phyloP scores from a whole-genome alignment of 2,797 vertebrate species.

The Molothrus ater region DNA sequence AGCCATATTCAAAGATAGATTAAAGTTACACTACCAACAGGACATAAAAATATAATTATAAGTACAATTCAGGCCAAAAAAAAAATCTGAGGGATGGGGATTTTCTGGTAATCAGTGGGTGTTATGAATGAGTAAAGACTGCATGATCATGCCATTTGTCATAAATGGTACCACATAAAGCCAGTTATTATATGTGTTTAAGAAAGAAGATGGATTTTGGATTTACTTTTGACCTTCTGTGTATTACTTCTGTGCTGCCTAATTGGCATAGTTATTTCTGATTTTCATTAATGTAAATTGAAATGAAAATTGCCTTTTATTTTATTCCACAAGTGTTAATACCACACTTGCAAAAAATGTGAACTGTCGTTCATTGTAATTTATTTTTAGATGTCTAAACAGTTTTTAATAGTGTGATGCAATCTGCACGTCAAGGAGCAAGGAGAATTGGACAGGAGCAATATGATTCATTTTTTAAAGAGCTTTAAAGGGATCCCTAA shows the following conservation, averaged over 20 bases:
- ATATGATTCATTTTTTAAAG: constrained; percentile 43
- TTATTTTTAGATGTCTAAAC: constrained; percentile 44
- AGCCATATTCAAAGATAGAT: constrained; percentile 22
- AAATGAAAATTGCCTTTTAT: neutral
- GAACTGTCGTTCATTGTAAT: constrained; percentile 36
- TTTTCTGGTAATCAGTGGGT: constrained; percentile 68
- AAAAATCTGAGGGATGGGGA: constrained; percentile 55
- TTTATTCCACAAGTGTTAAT: constrained; percentile 5
- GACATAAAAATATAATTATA: constrained; percentile 55
- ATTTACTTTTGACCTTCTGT: constrained; percentile 31
- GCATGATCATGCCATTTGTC: constrained; percentile 65
- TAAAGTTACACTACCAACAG: constrained; percentile 24
- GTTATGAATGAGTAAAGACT: constrained; percentile 70
- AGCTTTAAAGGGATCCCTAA: constrained; percentile 36
- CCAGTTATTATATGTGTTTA: constrained; percentile 39
- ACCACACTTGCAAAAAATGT: constrained; percentile 14
- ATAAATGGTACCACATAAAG: constrained; percentile 61
- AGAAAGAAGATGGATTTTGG: constrained; percentile 23
- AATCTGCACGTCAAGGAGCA: constrained; percentile 47
- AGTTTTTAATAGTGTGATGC: constrained; percentile 47
- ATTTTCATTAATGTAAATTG: constrained; percentile 6
- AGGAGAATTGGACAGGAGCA: constrained; percentile 37
- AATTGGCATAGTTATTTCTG: constrained; percentile 27
- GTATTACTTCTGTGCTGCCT: neutral
- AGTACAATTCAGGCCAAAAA: constrained; percentile 52